These are phyloP conservation scores for Lasiommata megera DNA, from an alignment of 2,888 invertebrate species.

Conservation along the genomic window DNA sequence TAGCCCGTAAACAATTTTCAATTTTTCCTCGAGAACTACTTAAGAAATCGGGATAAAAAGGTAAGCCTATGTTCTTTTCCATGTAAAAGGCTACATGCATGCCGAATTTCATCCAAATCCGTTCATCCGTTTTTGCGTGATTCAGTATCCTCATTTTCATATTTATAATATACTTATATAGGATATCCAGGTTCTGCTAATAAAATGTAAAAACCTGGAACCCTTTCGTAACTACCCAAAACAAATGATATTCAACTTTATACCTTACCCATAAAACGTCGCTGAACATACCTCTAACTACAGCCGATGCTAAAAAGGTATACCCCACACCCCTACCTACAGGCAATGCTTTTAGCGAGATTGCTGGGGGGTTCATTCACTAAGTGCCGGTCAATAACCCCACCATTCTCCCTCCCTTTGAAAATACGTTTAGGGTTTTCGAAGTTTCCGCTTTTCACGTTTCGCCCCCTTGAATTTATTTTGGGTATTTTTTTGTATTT, in stretches of 20 bases:
- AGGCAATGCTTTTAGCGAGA: conserved; percentile 65
- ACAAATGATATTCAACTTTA: conserved; percentile 7
- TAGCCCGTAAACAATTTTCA: too few relatives aligned
- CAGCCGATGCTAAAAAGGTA: conserved; percentile 17
- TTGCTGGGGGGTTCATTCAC: conserved; percentile 53
- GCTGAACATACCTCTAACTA: conserved; percentile 6
- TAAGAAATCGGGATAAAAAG: too few relatives aligned
- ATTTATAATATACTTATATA: too few relatives aligned
- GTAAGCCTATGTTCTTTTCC: too few relatives aligned
- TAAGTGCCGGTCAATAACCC: conserved; percentile 58
- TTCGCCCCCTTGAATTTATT: conserved; percentile 17
- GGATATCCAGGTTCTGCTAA: too few relatives aligned
- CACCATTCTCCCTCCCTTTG: conserved; percentile 41
- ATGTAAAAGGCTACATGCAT: too few relatives aligned
- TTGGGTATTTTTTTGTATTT: conserved; percentile 10
- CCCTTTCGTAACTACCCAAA: conserved; percentile 2
- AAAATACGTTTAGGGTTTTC: conserved; percentile 52
- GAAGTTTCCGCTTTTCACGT: conserved; percentile 33
- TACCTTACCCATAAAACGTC: conserved; percentile 18
- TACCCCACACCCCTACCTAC: conserved; percentile 33
- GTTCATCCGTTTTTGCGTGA: too few relatives aligned
- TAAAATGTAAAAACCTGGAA: too few relatives aligned
- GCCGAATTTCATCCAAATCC: too few relatives aligned
- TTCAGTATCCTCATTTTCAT: too few relatives aligned
- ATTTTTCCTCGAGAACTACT: too few relatives aligned